phyloP scores from a whole-genome alignment of 1,140 invertebrate genomes.

The Periplaneta americana region DNA sequence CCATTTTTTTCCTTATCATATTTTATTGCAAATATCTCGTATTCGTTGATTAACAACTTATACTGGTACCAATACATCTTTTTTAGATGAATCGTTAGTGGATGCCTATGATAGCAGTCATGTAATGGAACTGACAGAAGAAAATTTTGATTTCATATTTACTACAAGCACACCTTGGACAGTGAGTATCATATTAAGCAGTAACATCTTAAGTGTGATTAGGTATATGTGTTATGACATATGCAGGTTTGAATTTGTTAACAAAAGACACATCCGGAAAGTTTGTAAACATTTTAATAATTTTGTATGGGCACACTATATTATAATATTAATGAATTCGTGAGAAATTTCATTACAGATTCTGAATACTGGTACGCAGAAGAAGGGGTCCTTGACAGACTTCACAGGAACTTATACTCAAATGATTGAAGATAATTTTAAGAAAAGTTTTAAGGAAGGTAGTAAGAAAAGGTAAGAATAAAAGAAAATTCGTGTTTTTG shows the following conservation, averaged over 20 bases:
- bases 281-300: not conserved
- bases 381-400: not conserved
- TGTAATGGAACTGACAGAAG: not conserved
- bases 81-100: not conserved
- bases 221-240: no score
- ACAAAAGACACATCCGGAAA: not conserved
- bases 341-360: not conserved
- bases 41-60: no score
- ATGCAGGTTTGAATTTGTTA: not conserved
- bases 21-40: no score
- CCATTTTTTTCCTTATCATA: no score
- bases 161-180: not conserved
- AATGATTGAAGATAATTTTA: not conserved
- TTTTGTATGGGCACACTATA: not conserved
- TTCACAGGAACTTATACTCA: not conserved
- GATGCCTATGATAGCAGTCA: not conserved
- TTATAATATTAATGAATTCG: no score
- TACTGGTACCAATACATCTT: no score
- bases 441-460: not conserved
- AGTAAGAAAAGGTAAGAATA: not conserved
- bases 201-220: no score
- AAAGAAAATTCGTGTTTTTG: no score
- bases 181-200: not conserved
- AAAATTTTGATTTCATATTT: not conserved
- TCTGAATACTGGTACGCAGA: not conserved